phyloP scores from a whole-genome alignment of 2,888 invertebrate genomes.

The Tricholauxania praeusta region DNA sequence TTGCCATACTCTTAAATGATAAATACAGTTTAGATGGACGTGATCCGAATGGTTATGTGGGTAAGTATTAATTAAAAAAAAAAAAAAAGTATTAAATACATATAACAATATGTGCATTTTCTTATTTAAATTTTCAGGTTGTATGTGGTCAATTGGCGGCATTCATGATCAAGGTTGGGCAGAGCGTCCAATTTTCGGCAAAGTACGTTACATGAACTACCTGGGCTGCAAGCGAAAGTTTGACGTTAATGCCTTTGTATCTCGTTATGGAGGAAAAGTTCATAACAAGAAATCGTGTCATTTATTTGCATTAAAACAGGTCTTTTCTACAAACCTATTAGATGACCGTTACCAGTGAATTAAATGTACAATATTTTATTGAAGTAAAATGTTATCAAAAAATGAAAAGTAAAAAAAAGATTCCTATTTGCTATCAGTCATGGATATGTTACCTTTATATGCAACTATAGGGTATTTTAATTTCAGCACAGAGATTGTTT shows the following conservation, averaged over 20 bases:
- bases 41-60: constrained; percentile 92
- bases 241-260: constrained; percentile 79
- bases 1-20: constrained; percentile 87
- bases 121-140: constrained; percentile 70
- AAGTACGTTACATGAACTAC: constrained; percentile 93
- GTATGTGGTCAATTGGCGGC: constrained; percentile 96
- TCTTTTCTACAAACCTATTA: too few relatives aligned
- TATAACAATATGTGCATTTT: constrained; percentile 42
- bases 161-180: constrained; percentile 93
- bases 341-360: too few relatives aligned
- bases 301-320: too few relatives aligned
- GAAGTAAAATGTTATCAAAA: too few relatives aligned
- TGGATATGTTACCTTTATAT: too few relatives aligned
- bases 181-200: constrained; percentile 88
- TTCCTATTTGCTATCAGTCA: too few relatives aligned
- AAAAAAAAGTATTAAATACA: too few relatives aligned
- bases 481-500: too few relatives aligned
- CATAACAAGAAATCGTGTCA: constrained; percentile 46
- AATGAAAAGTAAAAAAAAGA: too few relatives aligned
- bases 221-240: constrained; percentile 90
- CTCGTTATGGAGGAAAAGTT: constrained; percentile 76
- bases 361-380: too few relatives aligned
- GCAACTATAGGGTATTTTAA: too few relatives aligned
- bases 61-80: constrained; percentile 67
- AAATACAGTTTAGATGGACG: constrained; percentile 88